phyloP scores from a whole-genome alignment of 2,113 vertebrate species.

The Amblyornis subalaris region DNA sequence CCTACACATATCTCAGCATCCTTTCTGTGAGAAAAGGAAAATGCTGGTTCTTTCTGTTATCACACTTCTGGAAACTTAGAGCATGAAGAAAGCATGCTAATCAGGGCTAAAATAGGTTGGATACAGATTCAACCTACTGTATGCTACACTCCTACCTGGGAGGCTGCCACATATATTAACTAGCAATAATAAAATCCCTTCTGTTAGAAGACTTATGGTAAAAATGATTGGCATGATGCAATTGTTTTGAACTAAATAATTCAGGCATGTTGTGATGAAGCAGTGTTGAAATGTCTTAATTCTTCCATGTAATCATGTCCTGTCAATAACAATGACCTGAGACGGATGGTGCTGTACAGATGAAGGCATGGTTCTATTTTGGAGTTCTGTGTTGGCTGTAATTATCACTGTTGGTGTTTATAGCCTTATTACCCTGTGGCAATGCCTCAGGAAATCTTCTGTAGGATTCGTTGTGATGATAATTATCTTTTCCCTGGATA shows the following conservation, averaged over 20 bases:
- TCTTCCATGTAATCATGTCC: not conserved
- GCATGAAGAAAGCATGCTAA: not conserved
- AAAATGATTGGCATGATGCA: not conserved
- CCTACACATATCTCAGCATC: not conserved
- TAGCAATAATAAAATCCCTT: not conserved
- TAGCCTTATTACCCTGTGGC: not conserved
- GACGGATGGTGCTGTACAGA: not conserved
- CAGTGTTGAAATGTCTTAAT: not conserved
- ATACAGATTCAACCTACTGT: not conserved
- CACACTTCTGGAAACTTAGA: not conserved
- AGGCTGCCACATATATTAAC: not conserved
- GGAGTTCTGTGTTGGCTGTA: not conserved
- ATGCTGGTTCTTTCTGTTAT: not conserved
- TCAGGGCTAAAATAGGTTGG: not conserved
- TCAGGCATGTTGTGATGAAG: not conserved
- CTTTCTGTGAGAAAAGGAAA: not conserved
- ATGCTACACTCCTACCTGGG: not conserved
- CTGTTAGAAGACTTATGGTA: not conserved
- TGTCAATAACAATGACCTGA: not conserved
- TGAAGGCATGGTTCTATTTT: not conserved
- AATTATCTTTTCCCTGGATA: not conserved
- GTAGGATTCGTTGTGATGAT: not conserved
- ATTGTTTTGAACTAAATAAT: not conserved
- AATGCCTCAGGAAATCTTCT: slow-evolving; percentile 2
- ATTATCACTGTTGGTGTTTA: not conserved